Base-by-base conservation (phyloP, 1,140 invertebrate species). In the Lordiphosa collinella region DNA sequence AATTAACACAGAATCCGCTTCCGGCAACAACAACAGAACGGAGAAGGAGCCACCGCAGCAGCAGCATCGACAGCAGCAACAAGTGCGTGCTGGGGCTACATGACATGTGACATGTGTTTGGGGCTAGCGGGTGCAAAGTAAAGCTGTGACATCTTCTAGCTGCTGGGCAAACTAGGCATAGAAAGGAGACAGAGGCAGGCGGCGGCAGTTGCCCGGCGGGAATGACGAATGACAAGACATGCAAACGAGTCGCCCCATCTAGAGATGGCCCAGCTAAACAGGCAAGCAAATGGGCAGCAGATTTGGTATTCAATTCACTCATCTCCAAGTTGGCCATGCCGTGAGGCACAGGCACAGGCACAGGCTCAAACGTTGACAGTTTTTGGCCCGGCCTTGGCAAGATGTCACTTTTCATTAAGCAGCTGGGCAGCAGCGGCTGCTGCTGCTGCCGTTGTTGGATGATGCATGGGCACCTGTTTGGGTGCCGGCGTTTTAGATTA, bases 351-450 rank as follows among this genome's bases (percentile, higher is more conserved):
- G 18, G 14, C 14, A 1, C 3, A 16, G 14, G 18, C 18, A 22
- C 18, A 40, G 67, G 49, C 44, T 12, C 31, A 51, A 71, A 82
- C 78, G 78, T 84, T 84, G 78, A 84, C 78, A 84, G 78, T 84
- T 84, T 29, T 78, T 71, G 78, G 78, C 78, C 79, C 69, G 59
- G 72, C 67, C 72, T 57, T 82, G 75, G 75, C 70, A 79, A 79
- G 76, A 86, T 88, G 86, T 88, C 86, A 88, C 86, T 80, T 88
- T 88, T 84, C 76, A 88, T 88, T 88, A 88, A 65, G 72, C 78
- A 84, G 67, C 66, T 53, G 48, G 29, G 43, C 13, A 51, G 43
- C 13, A 51, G 50, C 29, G 38, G 49, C 8, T 37, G 53, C 25
- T 65, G 46, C 4, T 11, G 52, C 2, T 49, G 62, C 13, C 47